Conservation (phyloP, 2,797 vertebrate species). For the Premnoplex brunnescens region DNA sequence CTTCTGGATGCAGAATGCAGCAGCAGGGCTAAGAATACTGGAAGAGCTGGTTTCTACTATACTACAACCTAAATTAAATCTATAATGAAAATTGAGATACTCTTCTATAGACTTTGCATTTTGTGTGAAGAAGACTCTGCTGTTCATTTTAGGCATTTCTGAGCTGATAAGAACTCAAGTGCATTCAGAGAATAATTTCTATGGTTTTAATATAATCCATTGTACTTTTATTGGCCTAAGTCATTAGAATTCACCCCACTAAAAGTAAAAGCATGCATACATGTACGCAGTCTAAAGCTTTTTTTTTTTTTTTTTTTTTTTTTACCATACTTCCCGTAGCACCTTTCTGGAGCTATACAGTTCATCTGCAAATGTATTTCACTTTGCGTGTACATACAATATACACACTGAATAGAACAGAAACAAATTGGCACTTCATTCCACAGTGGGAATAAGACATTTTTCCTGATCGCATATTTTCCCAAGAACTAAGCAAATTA, state of each 20-base stretch:
- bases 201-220: not conserved
- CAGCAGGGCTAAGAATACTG: not conserved
- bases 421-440: conserved; percentile 55
- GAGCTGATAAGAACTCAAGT: not conserved
- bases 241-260: not conserved
- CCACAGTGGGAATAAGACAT: conserved; percentile 53
- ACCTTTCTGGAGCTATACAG: not conserved
- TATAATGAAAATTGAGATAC: not conserved
- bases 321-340: not conserved
- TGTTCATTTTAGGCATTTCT: not conserved
- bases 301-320: not conserved
- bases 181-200: not conserved
- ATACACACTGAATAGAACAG: not conserved
- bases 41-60: not conserved
- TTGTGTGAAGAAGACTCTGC: not conserved
- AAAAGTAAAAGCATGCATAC: not conserved
- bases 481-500: conserved; percentile 58
- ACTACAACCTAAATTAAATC: not conserved
- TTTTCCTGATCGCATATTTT: conserved; percentile 40
- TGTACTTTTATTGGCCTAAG: not conserved
- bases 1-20: not conserved
- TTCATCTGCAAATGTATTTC: conserved; percentile 29
- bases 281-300: not conserved
- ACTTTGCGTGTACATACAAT: not conserved
- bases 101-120: not conserved